phyloP scores from a whole-genome alignment of 2,113 vertebrate species.

The Prinia subflava region DNA sequence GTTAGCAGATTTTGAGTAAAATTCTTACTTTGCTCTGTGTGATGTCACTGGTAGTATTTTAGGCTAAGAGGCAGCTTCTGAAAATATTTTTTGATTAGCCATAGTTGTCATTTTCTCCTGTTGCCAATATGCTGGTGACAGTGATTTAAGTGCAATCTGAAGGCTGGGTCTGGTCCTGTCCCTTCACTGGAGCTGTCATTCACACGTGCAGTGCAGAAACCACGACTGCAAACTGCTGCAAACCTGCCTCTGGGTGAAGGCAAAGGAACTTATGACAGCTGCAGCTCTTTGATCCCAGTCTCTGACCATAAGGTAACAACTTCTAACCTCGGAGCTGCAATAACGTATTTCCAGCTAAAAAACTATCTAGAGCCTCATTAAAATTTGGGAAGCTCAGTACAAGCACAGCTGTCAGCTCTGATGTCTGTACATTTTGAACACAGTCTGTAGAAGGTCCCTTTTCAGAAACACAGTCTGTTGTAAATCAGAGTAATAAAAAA shows the following conservation, averaged over 20 bases:
- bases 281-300: background rate
- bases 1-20: background rate
- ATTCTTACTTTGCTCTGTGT: background rate
- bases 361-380: background rate
- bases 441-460: background rate
- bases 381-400: background rate
- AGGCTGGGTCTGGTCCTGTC: background rate
- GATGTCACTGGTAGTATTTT: background rate
- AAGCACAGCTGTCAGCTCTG: background rate
- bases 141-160: background rate
- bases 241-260: background rate
- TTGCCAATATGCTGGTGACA: background rate
- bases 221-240: accelerated
- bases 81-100: background rate
- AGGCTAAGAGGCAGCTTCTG: background rate
- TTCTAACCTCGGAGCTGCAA: background rate
- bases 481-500: background rate
- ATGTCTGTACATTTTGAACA: background rate
- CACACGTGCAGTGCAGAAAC: background rate
- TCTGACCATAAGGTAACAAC: background rate
- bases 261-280: background rate
- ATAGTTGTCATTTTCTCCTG: background rate
- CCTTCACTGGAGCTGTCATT: slow-evolving; percentile 5
- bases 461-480: background rate
- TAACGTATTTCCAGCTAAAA: background rate